These are phyloP conservation scores for Dendrocincla fuliginosa DNA, from an alignment of 2,797 vertebrate genomes.

Conservation along the genomic window DNA sequence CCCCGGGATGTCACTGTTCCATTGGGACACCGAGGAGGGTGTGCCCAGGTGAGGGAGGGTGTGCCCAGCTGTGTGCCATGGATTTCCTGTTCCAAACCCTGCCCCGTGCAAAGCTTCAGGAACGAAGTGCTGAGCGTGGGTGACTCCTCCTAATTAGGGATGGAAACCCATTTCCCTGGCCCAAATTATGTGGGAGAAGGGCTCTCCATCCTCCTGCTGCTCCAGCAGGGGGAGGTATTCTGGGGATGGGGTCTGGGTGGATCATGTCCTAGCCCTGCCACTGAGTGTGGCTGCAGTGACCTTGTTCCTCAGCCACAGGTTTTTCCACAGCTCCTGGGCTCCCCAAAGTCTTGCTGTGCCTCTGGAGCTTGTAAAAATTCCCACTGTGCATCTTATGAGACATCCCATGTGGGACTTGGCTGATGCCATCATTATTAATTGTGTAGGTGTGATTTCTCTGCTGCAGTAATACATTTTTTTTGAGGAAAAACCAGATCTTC, in stretches of 20 bases:
- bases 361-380: neutral
- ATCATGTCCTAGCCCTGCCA: accelerated
- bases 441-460: neutral
- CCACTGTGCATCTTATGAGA: neutral
- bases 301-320: neutral
- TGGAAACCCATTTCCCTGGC: neutral
- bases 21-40: neutral
- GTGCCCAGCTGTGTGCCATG: no score
- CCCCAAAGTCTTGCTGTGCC: neutral
- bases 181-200: neutral
- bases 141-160: neutral
- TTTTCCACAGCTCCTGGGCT: neutral
- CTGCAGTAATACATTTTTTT: neutral
- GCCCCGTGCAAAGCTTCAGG: neutral
- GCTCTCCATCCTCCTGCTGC: neutral
- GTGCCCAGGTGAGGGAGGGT: neutral
- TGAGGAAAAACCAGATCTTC: neutral
- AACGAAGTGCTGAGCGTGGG: neutral
- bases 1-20: neutral
- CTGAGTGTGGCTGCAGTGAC: accelerated
- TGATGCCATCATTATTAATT: accelerated
- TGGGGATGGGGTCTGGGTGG: neutral
- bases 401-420: accelerated
- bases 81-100: neutral
- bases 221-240: no score